Evolutionary conservation across 2,888 invertebrate species (phyloP).

Genomic region (Lasioglossum morio): DNA sequence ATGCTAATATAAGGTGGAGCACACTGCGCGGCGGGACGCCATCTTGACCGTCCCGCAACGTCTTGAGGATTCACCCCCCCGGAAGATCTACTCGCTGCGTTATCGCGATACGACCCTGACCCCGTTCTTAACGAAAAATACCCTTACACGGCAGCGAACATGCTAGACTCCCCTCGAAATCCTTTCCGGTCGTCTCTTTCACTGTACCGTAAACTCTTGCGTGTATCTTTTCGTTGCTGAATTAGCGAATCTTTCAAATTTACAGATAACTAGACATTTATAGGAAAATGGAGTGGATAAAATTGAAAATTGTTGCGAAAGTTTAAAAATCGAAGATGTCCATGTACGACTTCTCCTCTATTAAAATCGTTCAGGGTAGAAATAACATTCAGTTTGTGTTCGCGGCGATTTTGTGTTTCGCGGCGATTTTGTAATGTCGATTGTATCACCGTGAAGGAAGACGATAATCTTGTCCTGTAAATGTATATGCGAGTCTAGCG

Average conservation of each 20-base stretch:
- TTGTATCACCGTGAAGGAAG: no score
- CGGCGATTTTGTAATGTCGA: no score
- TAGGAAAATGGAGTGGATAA: no score
- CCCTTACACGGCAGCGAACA: background rate
- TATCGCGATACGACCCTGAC: constrained; percentile 34
- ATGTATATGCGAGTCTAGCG: no score
- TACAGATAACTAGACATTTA: no score
- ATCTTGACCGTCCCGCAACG: constrained; percentile 80
- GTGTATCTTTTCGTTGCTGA: background rate
- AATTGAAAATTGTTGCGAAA: no score
- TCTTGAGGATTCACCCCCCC: constrained; percentile 63
- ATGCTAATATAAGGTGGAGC: constrained; percentile 82
- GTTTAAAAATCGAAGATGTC: no score
- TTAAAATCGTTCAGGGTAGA: no score
- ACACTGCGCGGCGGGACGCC: constrained; percentile 77
- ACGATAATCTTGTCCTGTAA: no score
- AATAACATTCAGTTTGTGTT: no score
- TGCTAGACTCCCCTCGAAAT: background rate
- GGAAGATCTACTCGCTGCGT: constrained; percentile 41
- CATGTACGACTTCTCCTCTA: no score
- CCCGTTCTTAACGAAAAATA: constrained; percentile 15
- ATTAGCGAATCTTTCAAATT: background rate
- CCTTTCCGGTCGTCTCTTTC: background rate
- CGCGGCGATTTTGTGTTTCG: no score
- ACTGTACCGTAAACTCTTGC: background rate